phyloP scores from a whole-genome alignment of 2,113 vertebrate genomes.

The Herpetotheres cachinnans region DNA sequence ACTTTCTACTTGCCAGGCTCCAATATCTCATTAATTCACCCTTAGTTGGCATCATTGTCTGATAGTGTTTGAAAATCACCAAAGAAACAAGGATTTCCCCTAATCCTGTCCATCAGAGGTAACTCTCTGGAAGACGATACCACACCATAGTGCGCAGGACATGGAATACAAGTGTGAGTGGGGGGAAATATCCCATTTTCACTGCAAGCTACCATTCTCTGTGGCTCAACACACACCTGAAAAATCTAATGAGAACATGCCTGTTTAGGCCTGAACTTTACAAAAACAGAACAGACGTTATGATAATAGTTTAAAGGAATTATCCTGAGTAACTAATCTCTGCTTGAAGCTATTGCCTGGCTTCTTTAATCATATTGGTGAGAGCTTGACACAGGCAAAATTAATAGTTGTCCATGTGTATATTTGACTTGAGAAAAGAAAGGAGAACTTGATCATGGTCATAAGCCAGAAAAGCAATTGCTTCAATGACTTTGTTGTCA shows the following conservation, averaged over 20 bases:
- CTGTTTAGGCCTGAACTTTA: not conserved
- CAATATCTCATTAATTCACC: constrained; percentile 86
- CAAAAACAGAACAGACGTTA: not conserved
- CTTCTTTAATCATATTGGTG: not conserved
- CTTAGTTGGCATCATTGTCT: constrained; percentile 89
- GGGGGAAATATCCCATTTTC: not conserved
- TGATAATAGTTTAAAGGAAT: not conserved
- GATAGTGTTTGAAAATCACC: constrained; percentile 87
- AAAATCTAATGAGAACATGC: not conserved
- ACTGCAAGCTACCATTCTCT: not conserved
- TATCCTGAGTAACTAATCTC: not conserved
- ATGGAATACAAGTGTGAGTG: not conserved
- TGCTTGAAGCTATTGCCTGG: not conserved
- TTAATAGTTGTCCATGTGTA: not conserved
- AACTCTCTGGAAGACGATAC: constrained; percentile 78
- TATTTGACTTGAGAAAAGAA: not conserved
- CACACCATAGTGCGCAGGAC: constrained; percentile 4
- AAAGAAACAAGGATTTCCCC: constrained; percentile 89
- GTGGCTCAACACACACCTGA: not conserved
- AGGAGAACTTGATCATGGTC: not conserved
- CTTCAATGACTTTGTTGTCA: not conserved
- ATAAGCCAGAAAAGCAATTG: not conserved
- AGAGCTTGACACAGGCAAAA: not conserved
- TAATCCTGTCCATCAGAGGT: constrained; percentile 92
- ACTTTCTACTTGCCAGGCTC: constrained; percentile 78